Base-by-base conservation (phyloP, 2,888 invertebrate genomes). In the Galerucella calmariensis region DNA sequence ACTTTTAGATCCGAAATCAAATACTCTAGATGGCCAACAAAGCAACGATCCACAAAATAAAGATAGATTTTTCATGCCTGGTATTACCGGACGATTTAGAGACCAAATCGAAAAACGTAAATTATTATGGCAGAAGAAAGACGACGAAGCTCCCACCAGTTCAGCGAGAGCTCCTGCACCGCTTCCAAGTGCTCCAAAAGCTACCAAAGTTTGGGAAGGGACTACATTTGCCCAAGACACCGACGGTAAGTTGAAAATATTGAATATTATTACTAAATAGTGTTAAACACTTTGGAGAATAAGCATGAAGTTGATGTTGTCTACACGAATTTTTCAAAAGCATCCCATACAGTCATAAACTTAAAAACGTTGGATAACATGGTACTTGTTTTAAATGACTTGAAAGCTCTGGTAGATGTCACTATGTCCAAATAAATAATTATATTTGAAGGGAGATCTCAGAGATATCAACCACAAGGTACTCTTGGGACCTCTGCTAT, bases 71-170 rank as follows among this genome's bases (percentile, higher is more conserved):
- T 86, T 85, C 76, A 84, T 86, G 83, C 87, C 88, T 0, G 87
- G 88, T 2, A 86, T 87, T 41, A 86, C 87, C 58, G 92, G 93
- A 77, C 94, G 95, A 84, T 95, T 97, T 85, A 92, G 95, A 9
- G 94, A 97, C 81, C 96, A 95, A 87, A 93, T 97, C 78, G 95
- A 97, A 85, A 97, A 97, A 86, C 91, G 97, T 69, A 97, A 97
- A 88, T 89, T 97, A 69, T 88, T 98, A 24, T 98, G 98, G 97
- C 92, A 94, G 2, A 93, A 94, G 82, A 92, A 90, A 69, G 79
- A 95, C 88, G 61, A 74, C 2, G 78, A 81, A 20, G 27, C 53
- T 41, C 53, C 24, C 27, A 44, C 63, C 0, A 14, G 24, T n/a
- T 84, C 83, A 24, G 62, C 69, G 8, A 88, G 78, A 10, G 35